Conservation (phyloP, 2,113 vertebrate genomes). For the Aptenodytes forsteri region DNA sequence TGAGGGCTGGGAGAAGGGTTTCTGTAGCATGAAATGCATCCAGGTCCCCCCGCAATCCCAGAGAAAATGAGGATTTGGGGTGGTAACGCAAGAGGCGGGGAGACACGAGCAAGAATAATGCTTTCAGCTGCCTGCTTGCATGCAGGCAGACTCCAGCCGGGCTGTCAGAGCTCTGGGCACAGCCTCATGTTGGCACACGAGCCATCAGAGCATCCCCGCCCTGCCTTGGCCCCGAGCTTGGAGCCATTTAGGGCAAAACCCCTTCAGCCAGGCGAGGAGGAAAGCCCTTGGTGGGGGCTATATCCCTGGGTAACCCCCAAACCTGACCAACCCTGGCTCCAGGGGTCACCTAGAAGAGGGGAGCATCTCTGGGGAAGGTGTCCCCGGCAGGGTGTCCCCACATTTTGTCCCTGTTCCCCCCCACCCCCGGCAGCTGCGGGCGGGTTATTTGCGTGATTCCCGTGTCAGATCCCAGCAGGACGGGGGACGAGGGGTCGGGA, state of each 20-base stretch:
- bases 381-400: background rate
- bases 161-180: background rate
- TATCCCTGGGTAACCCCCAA: background rate
- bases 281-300: background rate
- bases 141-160: background rate
- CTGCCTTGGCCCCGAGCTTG: background rate
- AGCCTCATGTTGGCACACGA: background rate
- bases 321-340: background rate
- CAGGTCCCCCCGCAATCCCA: rapidly evolving
- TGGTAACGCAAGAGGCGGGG: background rate
- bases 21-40: background rate
- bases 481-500: rapidly evolving
- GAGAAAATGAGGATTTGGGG: background rate
- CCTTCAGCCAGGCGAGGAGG: background rate
- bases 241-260: background rate
- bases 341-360: background rate
- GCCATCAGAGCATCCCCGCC: background rate
- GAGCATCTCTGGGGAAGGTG: too few species aligned
- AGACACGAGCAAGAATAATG: background rate
- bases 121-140: background rate
- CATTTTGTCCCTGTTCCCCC: background rate
- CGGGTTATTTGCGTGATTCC: background rate
- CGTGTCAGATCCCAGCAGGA: background rate
- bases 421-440: background rate
- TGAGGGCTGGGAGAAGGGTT: background rate